Evolutionary conservation across 2,113 vertebrate genomes (phyloP), one percentile per base, ranked within the genome.

Genomic region (Gasterosteus nipponicus): DNA sequence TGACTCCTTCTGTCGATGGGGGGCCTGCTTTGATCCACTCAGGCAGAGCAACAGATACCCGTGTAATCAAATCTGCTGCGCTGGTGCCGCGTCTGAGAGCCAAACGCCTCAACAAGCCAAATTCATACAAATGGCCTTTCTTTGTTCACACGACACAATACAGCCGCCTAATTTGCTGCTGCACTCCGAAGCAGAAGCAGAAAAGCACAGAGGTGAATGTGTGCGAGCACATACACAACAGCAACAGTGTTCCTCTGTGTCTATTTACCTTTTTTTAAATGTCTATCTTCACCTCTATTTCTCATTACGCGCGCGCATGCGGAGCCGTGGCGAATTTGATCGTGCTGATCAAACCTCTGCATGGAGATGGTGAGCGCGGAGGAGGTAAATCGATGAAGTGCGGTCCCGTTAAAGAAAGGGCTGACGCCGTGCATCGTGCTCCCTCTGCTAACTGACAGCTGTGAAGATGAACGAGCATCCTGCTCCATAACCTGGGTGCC

Each of bases 11-110:
- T 69, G 39, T 78, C 87, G 88, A 91, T 80, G 73, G 82, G 72
- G 70, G 76, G 73, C 47, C 82, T 86, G 86, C 81, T 86, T 89
- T 80, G 35, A 91, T 87, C 80, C 59, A 51, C 86, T 63, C 76
- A 90, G 85, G 82, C 85, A 87, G 86, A 80, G 91, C 84, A 92
- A 91, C 89, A 88, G 85, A 91, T 90, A 90, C 67, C 82, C 86
- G 75, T 91, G 85, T 90, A 91, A 92, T 91, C 85, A 83, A 90
- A 91, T 91, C 88, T 83, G 83, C 84, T 61, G 86, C 38, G 84
- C 84, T 75, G 73, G 77, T 69, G 85, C 76, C 41, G 35, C 75
- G 12, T 88, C 78, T 44, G 35, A 78, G 78, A 78, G 89, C 89
- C 88, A 91, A 89, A 56, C 56, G 62, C 44, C 53, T 86, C 81